Evolutionary conservation across 2,888 invertebrate species (phyloP), one percentile per base, ranked within the genome.

Genomic region (Cheilosia variabilis): DNA sequence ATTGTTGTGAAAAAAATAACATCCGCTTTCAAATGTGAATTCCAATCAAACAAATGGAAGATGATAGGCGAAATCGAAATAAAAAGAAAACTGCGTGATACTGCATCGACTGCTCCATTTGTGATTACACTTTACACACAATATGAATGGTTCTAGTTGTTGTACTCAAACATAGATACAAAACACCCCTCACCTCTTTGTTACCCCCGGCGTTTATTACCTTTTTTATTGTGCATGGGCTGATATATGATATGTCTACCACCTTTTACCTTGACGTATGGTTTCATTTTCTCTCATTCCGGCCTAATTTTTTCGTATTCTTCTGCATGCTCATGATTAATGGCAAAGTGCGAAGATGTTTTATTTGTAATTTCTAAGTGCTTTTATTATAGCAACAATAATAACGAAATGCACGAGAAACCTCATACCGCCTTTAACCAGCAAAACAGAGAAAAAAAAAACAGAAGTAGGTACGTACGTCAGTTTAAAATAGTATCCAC

Each of bases 221-320:
- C 41, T 60, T 31, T 53, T 53, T 55, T 37, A 52, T 17, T 58
- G 31, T 37, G 13, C 53, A 57, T 43, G 41, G 47, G 60, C 9
- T 17, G 66, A 62, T 27, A 69, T 62, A 58, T 63, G 60, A 83
- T 73, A 73, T 15, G 37, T 13, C 37, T 37, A 37, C 37, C 13
- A 62, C 7, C 31, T 31, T 63, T 57, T 57, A 45, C 79, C 73
- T 62, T 63, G 65, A 73, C 19, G 43, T 52, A 63, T 41, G 65
- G 77, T 57, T 66, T 53, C 41, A 66, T 66, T 65, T 60, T 60
- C 63, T 55, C 63, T 53, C 71, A 72, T 82, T 82, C 71, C 71
- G 71, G 60, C 66, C 82, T 82, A 82, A 77, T 82, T 77, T 58
- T 65, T 52, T 19, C 24, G 1, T 22, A 2, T 50, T 50, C 17